These are phyloP conservation scores for Gryllus longicercus DNA, from an alignment of 2,888 invertebrate genomes.

Conservation along the genomic window DNA sequence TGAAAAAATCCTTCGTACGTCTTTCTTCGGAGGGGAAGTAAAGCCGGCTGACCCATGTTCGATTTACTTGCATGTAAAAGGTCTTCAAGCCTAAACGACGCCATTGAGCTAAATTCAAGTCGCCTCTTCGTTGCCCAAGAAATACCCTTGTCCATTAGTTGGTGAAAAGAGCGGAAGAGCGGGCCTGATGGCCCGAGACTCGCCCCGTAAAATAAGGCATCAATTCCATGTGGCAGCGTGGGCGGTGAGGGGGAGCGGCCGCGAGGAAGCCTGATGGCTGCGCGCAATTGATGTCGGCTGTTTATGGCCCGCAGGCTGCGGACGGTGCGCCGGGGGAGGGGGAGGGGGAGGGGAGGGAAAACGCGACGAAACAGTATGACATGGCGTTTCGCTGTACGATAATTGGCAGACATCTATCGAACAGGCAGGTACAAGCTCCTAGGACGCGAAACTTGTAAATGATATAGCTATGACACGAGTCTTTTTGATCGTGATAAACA, in stretches of 20 bases:
- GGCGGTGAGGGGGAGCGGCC: background rate
- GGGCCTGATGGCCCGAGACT: too few species aligned
- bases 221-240: background rate
- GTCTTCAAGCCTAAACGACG: too few species aligned
- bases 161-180: too few species aligned
- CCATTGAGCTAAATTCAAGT: too few species aligned
- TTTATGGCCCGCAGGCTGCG: background rate
- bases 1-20: too few species aligned
- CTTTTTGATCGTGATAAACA: too few species aligned
- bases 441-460: background rate
- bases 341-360: background rate
- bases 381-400: background rate
- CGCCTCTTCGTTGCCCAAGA: too few species aligned
- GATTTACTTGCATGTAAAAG: too few species aligned
- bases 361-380: background rate
- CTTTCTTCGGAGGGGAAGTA: too few species aligned
- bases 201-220: too few species aligned
- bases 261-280: background rate
- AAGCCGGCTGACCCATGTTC: too few species aligned
- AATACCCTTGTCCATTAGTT: too few species aligned
- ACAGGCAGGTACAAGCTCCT: constrained; percentile 1
- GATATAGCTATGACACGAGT: background rate
- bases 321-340: background rate
- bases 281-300: background rate
- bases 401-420: background rate